Percentiles rank a stretch among this genome's conserved stretches.
These are phyloP conservation scores for Pimpla rufipes DNA, from an alignment of 2,888 invertebrate genomes.

Conservation along the genomic window DNA sequence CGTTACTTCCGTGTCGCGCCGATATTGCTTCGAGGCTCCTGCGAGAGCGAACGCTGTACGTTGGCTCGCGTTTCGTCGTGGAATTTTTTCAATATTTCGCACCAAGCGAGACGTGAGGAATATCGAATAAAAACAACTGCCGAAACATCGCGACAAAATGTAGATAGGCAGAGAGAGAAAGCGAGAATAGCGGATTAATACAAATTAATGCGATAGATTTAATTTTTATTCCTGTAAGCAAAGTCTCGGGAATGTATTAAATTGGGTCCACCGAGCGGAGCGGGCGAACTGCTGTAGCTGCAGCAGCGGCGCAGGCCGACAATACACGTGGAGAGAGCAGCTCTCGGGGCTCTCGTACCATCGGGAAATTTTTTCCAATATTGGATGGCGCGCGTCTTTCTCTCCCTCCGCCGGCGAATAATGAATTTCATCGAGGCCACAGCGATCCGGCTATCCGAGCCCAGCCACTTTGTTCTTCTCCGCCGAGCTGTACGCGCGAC, in stretches of 20 bases:
- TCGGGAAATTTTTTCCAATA: conserved; percentile 40
- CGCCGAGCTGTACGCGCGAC: background rate
- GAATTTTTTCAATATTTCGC: background rate
- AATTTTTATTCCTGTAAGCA: background rate
- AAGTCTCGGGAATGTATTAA: background rate
- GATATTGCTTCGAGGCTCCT: background rate
- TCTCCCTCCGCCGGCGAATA: conserved; percentile 46
- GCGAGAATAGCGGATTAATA: background rate
- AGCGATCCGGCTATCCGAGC: conserved; percentile 30
- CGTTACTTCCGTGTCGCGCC: background rate
- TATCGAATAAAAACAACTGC: background rate
- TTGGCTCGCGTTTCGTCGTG: background rate
- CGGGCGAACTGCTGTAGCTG: background rate
- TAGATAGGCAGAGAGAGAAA: background rate
- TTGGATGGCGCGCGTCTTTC: conserved; percentile 27
- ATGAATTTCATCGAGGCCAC: conserved; percentile 59
- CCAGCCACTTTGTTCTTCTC: conserved; percentile 22
- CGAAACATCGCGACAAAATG: background rate
- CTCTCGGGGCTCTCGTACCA: background rate
- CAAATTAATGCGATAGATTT: conserved; percentile 4
- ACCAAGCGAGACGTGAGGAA: background rate
- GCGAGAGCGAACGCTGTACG: background rate
- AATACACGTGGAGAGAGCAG: background rate
- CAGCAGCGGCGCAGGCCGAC: background rate
- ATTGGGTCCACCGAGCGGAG: background rate